These are phyloP conservation scores for Apteryx owenii DNA, from an alignment of 2,113 vertebrate genomes.

Conservation along the genomic window DNA sequence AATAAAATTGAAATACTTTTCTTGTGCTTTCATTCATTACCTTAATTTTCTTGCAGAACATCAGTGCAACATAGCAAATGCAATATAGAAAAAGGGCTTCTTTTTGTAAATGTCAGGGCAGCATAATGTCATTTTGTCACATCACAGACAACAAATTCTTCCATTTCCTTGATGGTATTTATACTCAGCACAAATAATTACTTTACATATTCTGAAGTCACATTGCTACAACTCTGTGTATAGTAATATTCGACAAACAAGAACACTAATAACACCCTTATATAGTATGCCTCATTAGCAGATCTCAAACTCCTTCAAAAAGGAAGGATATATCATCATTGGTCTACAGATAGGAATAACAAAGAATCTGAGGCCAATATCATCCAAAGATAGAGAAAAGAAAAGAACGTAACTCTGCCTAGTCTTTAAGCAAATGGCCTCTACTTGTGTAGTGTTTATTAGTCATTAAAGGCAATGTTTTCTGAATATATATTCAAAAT, in stretches of 20 bases:
- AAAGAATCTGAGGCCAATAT: not conserved
- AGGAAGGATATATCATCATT: not conserved
- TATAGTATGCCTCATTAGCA: not conserved
- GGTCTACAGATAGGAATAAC: not conserved
- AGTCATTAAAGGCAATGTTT: not conserved
- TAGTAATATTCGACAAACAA: not conserved
- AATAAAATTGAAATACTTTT: constrained; percentile 32
- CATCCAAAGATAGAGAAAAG: not conserved
- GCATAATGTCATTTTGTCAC: constrained; percentile 16
- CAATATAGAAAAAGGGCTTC: not conserved
- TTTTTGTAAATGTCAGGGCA: constrained; percentile 54
- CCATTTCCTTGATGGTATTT: not conserved
- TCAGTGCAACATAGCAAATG: constrained; percentile 2
- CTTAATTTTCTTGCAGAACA: not conserved
- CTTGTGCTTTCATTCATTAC: constrained; percentile 4
- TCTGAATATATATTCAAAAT: not conserved
- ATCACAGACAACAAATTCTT: not conserved
- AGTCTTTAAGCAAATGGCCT: not conserved
- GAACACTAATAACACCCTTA: not conserved
- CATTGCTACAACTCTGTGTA: not conserved
- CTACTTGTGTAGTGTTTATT: not conserved
- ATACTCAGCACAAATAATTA: constrained; percentile 29
- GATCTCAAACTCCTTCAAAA: not conserved
- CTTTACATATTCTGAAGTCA: constrained; percentile 38
- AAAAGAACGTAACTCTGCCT: not conserved